phyloP scores from a whole-genome alignment of 2,888 invertebrate species.

The Microchrysa polita region DNA sequence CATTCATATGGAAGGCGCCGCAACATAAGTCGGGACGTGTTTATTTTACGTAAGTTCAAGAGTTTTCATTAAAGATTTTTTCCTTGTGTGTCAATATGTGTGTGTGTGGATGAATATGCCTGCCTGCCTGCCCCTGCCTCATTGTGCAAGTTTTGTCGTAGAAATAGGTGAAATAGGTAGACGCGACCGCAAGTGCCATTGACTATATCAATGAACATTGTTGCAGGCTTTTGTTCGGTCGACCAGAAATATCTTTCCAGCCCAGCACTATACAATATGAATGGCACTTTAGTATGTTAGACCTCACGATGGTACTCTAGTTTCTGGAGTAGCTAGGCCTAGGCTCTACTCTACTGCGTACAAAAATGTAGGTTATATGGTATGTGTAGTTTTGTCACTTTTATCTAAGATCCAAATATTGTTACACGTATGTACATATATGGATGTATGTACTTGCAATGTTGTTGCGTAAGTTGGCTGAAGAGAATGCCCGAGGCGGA shows the following conservation, averaged over 20 bases:
- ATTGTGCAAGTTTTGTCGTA: no score
- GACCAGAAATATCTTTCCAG: no score
- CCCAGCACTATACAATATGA: no score
- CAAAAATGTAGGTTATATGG: no score
- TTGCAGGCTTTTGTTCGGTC: no score
- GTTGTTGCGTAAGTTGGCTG: slow-evolving; percentile 15
- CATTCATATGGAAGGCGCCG: slow-evolving; percentile 80
- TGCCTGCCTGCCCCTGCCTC: no score
- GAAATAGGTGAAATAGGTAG: not conserved
- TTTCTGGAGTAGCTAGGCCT: no score
- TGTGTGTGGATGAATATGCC: not conserved
- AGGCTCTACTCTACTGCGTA: no score
- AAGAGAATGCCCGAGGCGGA: not conserved
- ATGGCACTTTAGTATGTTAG: no score
- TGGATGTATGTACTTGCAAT: slow-evolving; percentile 12
- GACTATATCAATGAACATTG: not conserved
- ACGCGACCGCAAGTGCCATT: not conserved
- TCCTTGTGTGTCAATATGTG: not conserved
- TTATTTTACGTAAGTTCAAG: slow-evolving; percentile 79
- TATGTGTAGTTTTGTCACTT: no score
- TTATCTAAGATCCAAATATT: slow-evolving; percentile 6
- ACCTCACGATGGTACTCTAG: no score
- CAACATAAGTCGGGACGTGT: slow-evolving; percentile 73
- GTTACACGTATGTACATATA: no score
- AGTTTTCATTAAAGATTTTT: not conserved